These are phyloP conservation scores for Tetranychus cinnabarinus DNA, from an alignment of 1,140 invertebrate genomes.

Conservation along the genomic window DNA sequence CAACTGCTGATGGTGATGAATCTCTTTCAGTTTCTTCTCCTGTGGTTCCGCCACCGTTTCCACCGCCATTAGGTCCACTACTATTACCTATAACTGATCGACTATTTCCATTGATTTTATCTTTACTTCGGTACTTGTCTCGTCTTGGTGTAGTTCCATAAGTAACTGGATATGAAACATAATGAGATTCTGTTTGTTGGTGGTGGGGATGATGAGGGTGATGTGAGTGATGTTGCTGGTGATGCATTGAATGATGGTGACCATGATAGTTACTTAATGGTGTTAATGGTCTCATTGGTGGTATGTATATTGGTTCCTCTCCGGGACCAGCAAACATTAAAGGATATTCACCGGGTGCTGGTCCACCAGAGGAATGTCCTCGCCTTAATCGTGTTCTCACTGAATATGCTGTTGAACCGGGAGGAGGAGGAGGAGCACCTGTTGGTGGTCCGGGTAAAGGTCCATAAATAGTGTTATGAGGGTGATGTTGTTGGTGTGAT, in stretches of 20 bases:
- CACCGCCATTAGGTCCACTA: background rate
- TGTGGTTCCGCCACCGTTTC: background rate
- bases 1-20: constrained; percentile 50
- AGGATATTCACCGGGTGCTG: background rate
- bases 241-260: background rate
- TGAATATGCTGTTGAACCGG: constrained; percentile 1
- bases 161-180: background rate
- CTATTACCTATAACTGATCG: background rate
- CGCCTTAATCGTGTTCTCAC: background rate
- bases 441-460: constrained; percentile 12
- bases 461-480: background rate
- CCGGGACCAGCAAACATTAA: background rate
- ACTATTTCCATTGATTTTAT: background rate
- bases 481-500: constrained; percentile 8
- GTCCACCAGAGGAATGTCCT: background rate
- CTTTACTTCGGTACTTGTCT: background rate
- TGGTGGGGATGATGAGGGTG: background rate
- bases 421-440: constrained; percentile 4
- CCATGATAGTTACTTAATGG: background rate
- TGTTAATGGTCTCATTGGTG: constrained; percentile 1
- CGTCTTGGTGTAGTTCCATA: background rate
- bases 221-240: background rate
- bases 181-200: background rate
- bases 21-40: constrained; percentile 21
- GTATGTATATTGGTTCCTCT: background rate